These are phyloP conservation scores for Alexandromys oeconomus DNA, from an alignment of 2,797 vertebrate species.

Conservation along the genomic window DNA sequence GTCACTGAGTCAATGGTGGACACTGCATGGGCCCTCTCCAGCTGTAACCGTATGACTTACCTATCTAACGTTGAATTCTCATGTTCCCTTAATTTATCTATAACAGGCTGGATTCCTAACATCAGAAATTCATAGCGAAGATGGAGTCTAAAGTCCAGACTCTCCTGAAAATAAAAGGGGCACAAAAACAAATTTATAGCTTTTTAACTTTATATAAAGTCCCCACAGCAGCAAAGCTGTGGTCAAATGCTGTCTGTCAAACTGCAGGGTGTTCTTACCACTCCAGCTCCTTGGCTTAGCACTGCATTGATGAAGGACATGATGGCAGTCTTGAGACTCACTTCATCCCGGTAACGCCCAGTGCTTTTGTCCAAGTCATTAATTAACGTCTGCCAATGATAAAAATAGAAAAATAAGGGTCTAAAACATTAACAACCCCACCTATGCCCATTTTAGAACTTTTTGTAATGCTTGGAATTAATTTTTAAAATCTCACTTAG, in stretches of 20 bases:
- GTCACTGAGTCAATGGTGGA: neutral
- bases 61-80: constrained; percentile 98
- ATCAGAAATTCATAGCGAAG: constrained; percentile 99
- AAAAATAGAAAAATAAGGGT: constrained; percentile 28
- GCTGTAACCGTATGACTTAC: constrained; percentile 85
- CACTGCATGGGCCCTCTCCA: neutral
- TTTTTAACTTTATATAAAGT: neutral
- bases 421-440: constrained; percentile 6
- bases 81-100: constrained; percentile 97
- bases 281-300: constrained; percentile 97
- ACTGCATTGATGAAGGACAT: constrained; percentile 99
- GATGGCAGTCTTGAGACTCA: constrained; percentile 98
- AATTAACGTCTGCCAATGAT: constrained; percentile 93
- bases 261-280: constrained; percentile 89
- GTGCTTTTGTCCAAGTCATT: constrained; percentile 98
- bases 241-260: neutral
- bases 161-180: constrained; percentile 89
- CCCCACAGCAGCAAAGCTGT: neutral
- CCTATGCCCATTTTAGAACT: neutral
- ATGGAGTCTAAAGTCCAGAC: constrained; percentile 98
- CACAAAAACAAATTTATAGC: constrained; percentile 37
- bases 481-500: constrained; percentile 1
- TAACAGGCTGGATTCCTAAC: constrained; percentile 98
- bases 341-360: constrained; percentile 97
- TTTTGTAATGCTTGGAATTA: constrained; percentile 13